Evolutionary conservation across 2,113 vertebrate genomes (phyloP).

Genomic region (Rhinolophus ferrumequinum): DNA sequence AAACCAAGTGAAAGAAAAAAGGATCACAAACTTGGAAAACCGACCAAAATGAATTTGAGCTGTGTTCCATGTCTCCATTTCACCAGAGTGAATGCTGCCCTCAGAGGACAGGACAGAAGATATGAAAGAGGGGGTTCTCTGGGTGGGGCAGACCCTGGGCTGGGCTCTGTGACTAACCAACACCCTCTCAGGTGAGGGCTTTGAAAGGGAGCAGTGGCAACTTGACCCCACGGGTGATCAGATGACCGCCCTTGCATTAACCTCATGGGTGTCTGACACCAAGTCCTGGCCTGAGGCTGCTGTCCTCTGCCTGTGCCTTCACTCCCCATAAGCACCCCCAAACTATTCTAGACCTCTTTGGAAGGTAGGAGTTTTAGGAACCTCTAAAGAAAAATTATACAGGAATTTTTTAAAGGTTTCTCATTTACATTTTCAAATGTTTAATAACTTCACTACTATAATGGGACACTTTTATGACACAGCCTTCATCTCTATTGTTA

Average conservation of each 20-base stretch:
- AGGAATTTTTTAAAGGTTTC: background rate
- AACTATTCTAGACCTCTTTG: background rate
- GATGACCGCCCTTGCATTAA: background rate
- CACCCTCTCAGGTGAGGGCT: background rate
- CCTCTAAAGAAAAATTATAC: background rate
- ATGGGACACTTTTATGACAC: background rate
- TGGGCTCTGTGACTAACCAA: background rate
- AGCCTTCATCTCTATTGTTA: background rate
- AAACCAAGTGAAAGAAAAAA: background rate
- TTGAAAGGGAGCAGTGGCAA: background rate
- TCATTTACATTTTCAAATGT: slow-evolving; percentile 9
- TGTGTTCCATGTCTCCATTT: accelerated
- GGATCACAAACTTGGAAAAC: background rate
- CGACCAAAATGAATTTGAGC: background rate
- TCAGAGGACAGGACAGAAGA: background rate
- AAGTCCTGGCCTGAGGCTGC: background rate
- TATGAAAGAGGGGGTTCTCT: background rate
- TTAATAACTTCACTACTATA: background rate
- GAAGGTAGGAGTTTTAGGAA: background rate
- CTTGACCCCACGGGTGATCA: background rate
- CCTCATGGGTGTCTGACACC: accelerated
- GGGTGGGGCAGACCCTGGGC: background rate
- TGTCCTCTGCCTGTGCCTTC: background rate
- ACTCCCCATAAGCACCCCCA: background rate
- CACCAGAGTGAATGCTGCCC: background rate